These are phyloP conservation scores for Addax nasomaculatus DNA, from an alignment of 2,113 vertebrate genomes.

Conservation along the genomic window DNA sequence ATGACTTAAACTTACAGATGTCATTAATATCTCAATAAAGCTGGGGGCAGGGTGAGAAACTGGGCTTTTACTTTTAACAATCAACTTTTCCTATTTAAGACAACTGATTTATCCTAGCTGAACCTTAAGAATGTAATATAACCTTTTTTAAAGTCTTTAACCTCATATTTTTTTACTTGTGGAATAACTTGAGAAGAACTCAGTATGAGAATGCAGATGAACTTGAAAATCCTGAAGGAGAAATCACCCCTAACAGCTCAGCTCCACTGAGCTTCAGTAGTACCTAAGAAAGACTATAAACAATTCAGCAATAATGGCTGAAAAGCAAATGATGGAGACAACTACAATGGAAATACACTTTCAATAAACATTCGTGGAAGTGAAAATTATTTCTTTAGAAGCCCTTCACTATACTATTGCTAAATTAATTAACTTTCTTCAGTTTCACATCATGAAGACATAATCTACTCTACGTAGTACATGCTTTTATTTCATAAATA, in stretches of 20 bases:
- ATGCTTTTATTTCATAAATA: background rate
- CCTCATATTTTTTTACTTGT: background rate
- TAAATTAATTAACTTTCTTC: constrained; percentile 1
- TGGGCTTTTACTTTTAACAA: background rate
- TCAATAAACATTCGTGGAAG: background rate
- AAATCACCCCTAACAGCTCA: background rate
- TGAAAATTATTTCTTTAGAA: background rate
- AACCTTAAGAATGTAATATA: background rate
- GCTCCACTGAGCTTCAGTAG: background rate
- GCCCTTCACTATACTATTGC: background rate
- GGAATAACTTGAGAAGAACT: background rate
- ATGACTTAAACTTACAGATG: background rate
- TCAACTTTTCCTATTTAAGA: constrained; percentile 29
- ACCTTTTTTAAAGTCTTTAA: background rate
- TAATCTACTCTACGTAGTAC: background rate
- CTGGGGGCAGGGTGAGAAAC: background rate
- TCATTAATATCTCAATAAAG: background rate
- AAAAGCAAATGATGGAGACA: background rate
- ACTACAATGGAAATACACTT: background rate
- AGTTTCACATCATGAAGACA: constrained; percentile 21
- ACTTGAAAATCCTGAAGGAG: background rate
- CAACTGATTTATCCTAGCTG: background rate
- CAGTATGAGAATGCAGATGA: background rate
- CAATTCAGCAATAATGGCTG: background rate
- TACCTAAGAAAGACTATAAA: background rate